Evolutionary conservation across 2,797 vertebrate species (phyloP), one percentile per base, ranked within the genome.

Genomic region (Gastrophryne carolinensis): DNA sequence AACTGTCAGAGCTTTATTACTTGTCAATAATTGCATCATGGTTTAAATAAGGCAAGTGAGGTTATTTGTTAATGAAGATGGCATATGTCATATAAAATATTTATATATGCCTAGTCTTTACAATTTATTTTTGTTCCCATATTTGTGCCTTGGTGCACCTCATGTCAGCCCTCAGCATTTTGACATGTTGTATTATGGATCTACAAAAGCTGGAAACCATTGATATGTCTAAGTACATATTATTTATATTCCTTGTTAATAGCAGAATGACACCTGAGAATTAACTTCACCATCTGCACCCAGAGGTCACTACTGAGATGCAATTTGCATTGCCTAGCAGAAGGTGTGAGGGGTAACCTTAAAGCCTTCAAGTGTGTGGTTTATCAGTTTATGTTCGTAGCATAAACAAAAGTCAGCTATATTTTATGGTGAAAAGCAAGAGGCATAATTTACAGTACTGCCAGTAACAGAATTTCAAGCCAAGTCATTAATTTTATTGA

Each of bases 401-500:
- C 52, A 74, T 74, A 74, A 66, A 74, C 72, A 74, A 74, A 65
- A 66, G 62, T 66, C 72, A 74, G 53, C 52, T 11, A 58, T 49
- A 34, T 49, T 74, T 73, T 74, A 74, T 49, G 15, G 19, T 29
- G 37, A 65, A 64, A 65, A 65, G 26, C 72, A 53, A 56, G 35
- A 57, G 37, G 19, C 70, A 44, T 53, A 65, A 65, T 73, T 73
- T 65, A 73, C 24, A 44, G 27, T 41, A 44, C 60, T 64, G 49
- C 35, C 50, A 34, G 34, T 30, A 64, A 58, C 37, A 66, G 19
- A 21, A 65, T 56, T 73, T 41, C 34, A 73, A 19, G 53, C 62
- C 61, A 74, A 74, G 72, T 74, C 35, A 74, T 74, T 74, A 74
- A 34, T 65, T 74, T 74, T 74, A 74, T 74, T 58, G 62, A 57